Percentiles rank a stretch among this genome's conserved stretches.
These are phyloP conservation scores for Lamellibrachia columna DNA, from an alignment of 2,888 invertebrate genomes.

Conservation along the genomic window DNA sequence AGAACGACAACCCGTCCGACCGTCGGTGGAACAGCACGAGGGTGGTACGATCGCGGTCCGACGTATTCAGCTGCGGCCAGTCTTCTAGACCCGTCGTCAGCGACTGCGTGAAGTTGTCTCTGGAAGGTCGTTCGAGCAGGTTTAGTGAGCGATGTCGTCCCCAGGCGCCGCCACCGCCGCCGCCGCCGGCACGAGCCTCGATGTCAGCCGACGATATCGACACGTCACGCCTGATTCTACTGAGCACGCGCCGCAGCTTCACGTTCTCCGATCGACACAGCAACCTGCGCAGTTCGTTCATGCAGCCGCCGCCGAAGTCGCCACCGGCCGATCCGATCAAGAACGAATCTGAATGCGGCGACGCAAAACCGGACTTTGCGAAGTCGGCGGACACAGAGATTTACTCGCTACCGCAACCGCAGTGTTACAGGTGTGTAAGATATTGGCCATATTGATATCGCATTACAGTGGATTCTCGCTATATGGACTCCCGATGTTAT, in stretches of 20 bases:
- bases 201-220: neutral
- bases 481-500: too few species aligned
- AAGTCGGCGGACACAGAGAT: constrained; percentile 16
- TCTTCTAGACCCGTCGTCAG: neutral
- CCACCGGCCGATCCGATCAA: neutral
- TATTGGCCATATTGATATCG: neutral
- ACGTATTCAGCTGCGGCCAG: neutral
- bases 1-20: neutral
- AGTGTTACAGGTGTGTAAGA: constrained; percentile 31
- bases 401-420: constrained; percentile 40
- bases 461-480: too few species aligned
- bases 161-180: neutral
- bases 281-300: neutral
- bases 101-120: neutral
- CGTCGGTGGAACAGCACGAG: neutral
- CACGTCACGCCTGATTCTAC: neutral
- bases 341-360: neutral
- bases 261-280: neutral
- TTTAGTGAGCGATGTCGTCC: neutral
- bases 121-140: neutral
- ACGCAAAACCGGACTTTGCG: neutral
- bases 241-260: constrained; percentile 3
- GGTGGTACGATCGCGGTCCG: neutral
- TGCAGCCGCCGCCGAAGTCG: neutral
- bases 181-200: neutral